Evolutionary conservation across 2,797 vertebrate genomes (phyloP), one percentile per base, ranked within the genome.

Genomic region (Naso thynnoides): DNA sequence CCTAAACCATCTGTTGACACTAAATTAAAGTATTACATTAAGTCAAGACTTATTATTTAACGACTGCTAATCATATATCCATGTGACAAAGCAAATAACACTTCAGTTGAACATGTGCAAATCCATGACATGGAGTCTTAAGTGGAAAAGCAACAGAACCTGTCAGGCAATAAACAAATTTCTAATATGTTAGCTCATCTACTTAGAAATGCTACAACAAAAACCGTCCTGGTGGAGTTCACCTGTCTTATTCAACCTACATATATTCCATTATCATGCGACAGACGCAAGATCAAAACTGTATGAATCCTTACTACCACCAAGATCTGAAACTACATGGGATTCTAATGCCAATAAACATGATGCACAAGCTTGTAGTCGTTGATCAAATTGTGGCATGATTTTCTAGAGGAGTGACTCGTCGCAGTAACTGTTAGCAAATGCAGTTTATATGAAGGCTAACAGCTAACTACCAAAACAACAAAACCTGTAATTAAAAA

Each of bases 61-160:
- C 19, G 16, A 45, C 9, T 24, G 3, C 24, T 29, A 2, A 36
- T 53, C 16, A 21, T 29, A 18, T 6, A 36, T 44, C 23, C 66
- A 31, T 38, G 44, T 29, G 44, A 52, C 39, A 36, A 18, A 27
- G 21, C 55, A 16, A 24, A 26, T 26, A 23, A 47, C 23, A 73
- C n/a, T 38, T 67, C 21, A 52, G 19, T 49, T 29, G 23, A 26
- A 26, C 8, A 15, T n/a, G 8, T 58, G 11, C 19, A 47, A 24
- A 18, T 23, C 3, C 57, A 45, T 16, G 38, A 53, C 42, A 45
- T 56, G 44, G 27, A 53, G 31, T 39, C 23, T 21, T 6, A 54
- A 44, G 44, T 44, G 19, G 18, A 38, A 36, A 45, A 67, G 67
- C 31, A 57, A 65, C 31, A 45, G n/a, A 70, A 61, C 18, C 60